Evolutionary conservation across 2,113 vertebrate species (phyloP), one percentile per base, ranked within the genome.

Genomic region (Silurus meridionalis): DNA sequence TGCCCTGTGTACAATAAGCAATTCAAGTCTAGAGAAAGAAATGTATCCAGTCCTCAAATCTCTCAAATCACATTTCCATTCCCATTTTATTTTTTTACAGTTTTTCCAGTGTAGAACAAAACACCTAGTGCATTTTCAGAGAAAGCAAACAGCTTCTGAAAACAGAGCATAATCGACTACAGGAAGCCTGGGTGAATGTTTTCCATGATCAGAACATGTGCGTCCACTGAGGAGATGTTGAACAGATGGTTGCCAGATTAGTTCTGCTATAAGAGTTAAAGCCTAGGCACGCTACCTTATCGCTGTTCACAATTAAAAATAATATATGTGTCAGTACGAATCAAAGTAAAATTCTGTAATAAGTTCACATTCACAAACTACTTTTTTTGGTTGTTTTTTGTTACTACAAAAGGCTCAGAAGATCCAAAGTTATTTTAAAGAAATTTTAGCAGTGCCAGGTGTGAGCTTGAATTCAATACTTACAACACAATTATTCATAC

Each of bases 171-270:
- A 69, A 37, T 55, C 6, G 9, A n/a, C n/a, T 71, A 10, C 64
- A 88, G 83, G 89, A 80, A 74, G 80, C 81, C 69, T 83, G 50
- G 13, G 71, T 67, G 69, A 80, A 83, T 66, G 57, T 81, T 86
- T 87, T 80, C 50, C 84, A 46, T 55, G 67, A 71, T 61, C 3
- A 25, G 52, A 64, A 79, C 84, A 80, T 57, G 72, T 84, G 71
- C 9, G 19, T 48, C 78, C 66, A 74, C 50, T 64, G 57, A 89
- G 86, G 19, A 57, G 82, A 84, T 85, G 61, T 66, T 79, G 19
- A 83, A 58, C 88, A 89, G 82, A 88, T 90, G 90, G 80, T 90
- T 89, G 69, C 80, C 83, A 84, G 57, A 83, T 89, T 37, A 82
- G 60, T 28, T 19, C 72, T 80, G 64, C 80, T 6, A 69, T 81